Conservation (phyloP, 2,888 invertebrate genomes). For the Listrodromus nycthemerus region DNA sequence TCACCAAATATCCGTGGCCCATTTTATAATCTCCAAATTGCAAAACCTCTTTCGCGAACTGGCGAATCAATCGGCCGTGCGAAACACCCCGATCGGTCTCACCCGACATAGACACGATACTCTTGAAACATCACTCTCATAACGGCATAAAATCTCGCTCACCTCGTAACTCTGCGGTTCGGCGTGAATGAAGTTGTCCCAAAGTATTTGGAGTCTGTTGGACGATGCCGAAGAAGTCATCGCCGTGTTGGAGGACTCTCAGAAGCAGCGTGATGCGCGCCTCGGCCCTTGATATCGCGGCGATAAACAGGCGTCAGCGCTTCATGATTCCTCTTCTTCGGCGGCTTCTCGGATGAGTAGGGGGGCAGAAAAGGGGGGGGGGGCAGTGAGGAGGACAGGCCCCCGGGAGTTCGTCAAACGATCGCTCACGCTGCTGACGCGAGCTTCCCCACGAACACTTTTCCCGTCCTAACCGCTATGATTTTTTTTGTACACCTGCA, state of each 20-base stretch:
- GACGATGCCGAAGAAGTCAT: constrained; percentile 77
- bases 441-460: constrained; percentile 56
- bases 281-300: constrained; percentile 10
- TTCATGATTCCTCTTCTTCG: constrained; percentile 57
- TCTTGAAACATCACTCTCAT: not conserved
- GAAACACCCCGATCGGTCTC: not conserved
- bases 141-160: constrained; percentile 62
- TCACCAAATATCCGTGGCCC: too few relatives aligned
- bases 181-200: constrained; percentile 88
- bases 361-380: constrained; percentile 28
- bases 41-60: too few relatives aligned
- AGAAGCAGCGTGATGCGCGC: constrained; percentile 8
- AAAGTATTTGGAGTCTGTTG: constrained; percentile 85
- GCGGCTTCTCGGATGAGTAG: constrained; percentile 54
- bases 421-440: constrained; percentile 52
- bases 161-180: constrained; percentile 88
- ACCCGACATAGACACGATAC: not conserved
- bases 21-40: too few relatives aligned
- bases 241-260: constrained; percentile 57
- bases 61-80: too few relatives aligned
- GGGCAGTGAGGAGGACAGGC: not conserved
- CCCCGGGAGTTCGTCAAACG: not conserved
- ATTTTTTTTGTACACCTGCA: constrained; percentile 28
- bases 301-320: constrained; percentile 37
- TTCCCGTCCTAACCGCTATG: not conserved